Base-by-base conservation (phyloP, 2,113 vertebrate species). In the Percopsis transmontana region DNA sequence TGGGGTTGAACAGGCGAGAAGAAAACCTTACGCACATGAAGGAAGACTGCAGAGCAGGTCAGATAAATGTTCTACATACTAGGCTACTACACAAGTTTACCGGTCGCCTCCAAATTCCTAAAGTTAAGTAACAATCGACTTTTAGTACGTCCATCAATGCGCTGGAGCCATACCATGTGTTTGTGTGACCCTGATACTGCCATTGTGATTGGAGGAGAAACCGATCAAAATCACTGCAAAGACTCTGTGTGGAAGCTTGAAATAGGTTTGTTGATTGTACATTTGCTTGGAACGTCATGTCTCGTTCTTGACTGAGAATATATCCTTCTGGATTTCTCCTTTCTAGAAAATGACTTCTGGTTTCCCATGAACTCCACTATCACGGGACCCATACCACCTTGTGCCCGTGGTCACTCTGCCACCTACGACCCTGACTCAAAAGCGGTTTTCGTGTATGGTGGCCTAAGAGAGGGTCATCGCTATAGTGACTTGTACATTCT, bases 191-290 rank as follows among this genome's bases (percentile, higher is more conserved):
- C 65, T 7, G 77, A 92, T 23, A 95, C 93, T 0, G 95, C 91
- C 76, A 58, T 97, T 81, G 82, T 96, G 57, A 89, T 96, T 1
- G 95, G 95, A 42, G 95, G 95, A 27, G 93, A 94, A 83, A 87
- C 90, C 0, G 57, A 90, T 56, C 89, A 93, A 16, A 86, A 80
- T 65, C 65, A 73, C 62, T 94, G 93, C 85, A 77, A 82, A 44
- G 95, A 97, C 83, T 84, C 85, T 0, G 52, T 95, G 40, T 97
- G 95, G 95, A 97, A 95, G 73, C 85, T 96, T 14, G 94, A 97
- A 83, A 89, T 93, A 15, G 94, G 95, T 96, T 33, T 23, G 84
- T 78, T 20, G 39, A 40, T 51, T 14, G 18, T 47, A 27, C 11
- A 40, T 53, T 38, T 56, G 5, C 41, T 27, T 38, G n/a, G 27